Conservation (phyloP, 2,113 vertebrate species). For the Pardalotus punctatus region DNA sequence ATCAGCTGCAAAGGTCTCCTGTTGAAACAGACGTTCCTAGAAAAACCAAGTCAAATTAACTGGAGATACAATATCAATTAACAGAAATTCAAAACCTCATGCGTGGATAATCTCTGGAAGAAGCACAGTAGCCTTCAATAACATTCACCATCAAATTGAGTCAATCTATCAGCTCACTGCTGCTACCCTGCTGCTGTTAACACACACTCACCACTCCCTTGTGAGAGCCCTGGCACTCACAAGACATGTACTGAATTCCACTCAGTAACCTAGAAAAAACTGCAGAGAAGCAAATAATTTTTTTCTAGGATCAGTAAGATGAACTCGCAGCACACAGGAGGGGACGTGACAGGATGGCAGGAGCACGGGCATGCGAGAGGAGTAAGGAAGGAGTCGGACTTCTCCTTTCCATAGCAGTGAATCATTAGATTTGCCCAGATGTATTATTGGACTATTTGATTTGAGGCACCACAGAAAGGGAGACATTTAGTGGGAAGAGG, state of each 20-base stretch:
- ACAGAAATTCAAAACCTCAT: neutral
- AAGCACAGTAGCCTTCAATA: neutral
- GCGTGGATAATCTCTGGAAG: neutral
- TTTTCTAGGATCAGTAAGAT: neutral
- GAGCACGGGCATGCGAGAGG: accelerated
- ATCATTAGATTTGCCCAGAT: accelerated
- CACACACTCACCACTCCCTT: neutral
- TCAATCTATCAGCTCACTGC: neutral
- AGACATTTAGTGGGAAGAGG: neutral
- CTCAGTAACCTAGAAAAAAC: neutral
- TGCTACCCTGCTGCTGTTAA: neutral
- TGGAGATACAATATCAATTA: neutral
- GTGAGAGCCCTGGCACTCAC: neutral
- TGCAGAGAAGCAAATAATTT: neutral
- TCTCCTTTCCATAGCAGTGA: neutral
- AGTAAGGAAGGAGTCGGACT: neutral
- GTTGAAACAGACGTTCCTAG: neutral
- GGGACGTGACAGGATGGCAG: neutral
- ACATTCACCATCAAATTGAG: neutral
- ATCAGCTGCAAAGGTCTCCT: neutral
- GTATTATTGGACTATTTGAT: neutral
- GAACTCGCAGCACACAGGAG: accelerated
- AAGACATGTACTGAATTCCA: neutral
- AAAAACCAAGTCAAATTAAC: neutral
- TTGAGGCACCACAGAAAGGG: neutral